Conservation (phyloP, 2,797 vertebrate species). For the Sylvia borin region DNA sequence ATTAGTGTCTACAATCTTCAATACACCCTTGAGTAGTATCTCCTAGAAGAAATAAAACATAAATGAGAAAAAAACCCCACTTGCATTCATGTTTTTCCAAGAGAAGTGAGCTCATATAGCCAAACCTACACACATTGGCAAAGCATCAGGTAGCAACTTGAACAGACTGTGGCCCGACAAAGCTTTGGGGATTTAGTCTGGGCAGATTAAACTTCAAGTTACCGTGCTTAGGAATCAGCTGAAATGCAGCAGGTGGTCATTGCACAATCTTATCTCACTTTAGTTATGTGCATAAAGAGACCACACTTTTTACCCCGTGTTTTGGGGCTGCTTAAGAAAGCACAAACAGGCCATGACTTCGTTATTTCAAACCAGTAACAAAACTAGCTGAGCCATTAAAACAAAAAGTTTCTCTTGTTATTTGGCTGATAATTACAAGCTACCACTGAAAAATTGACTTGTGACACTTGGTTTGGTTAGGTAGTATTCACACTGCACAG, state of each 20-base stretch:
- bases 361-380: neutral
- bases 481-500: neutral
- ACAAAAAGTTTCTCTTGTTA: neutral
- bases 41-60: constrained; percentile 78
- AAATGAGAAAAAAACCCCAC: neutral
- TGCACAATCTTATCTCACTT: neutral
- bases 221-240: neutral
- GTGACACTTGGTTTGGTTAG: neutral
- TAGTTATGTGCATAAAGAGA: neutral
- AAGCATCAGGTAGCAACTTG: neutral
- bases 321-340: neutral
- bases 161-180: neutral
- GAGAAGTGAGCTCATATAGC: neutral
- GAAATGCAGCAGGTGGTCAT: neutral
- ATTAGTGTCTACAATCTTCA: constrained; percentile 88
- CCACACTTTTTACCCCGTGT: neutral
- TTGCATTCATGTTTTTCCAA: neutral
- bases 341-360: neutral
- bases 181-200: neutral
- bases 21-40: constrained; percentile 87
- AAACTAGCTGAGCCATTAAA: neutral
- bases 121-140: neutral
- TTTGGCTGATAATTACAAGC: neutral
- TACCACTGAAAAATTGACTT: neutral
- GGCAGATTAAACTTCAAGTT: neutral